Evolutionary conservation across 2,113 vertebrate genomes (phyloP), one percentile per base, ranked within the genome.

Genomic region (Echinops telfairi): DNA sequence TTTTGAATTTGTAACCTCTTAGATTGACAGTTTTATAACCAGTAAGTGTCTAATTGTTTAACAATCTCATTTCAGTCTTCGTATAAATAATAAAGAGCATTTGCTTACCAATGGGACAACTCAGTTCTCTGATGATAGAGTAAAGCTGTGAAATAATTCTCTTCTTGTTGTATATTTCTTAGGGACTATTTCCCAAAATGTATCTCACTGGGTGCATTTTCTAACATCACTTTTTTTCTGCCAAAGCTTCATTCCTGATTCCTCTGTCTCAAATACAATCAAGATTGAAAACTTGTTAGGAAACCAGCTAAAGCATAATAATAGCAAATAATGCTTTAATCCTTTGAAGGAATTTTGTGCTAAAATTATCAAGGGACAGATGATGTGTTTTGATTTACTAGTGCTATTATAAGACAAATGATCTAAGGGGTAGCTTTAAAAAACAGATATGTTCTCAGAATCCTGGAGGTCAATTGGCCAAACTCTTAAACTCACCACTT

Each of bases 261-360:
- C 83, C 36, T 80, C 53, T 87, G 19, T 94, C 27, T 80, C 43
- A 87, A 92, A 83, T 92, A 68, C 5, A 91, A 91, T 14, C 47
- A 53, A 33, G 88, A 86, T 25, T 60, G 25, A 19, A 53, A 91
- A 89, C 58, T 5, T 25, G 23, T 88, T 86, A 27, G 33, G 27
- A 88, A 95, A 96, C 38, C 60, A 14, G 53, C 19, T 77, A 89
- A 71, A 81, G 47, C 12, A 33, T 38, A 71, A 92, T 22, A n/a
- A 73, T 1, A 68, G 40, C 16, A 86, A 86, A 73, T 68, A 31
- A 76, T 60, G 38, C 17, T 83, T 64, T 47, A 80, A 81, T 84
- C 12, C n/a, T 86, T 75, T 88, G 79, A 83, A 83, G 19, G 47
- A 88, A 90, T 86, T 83, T 60, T 94, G n/a, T 86, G 40, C 38